Evolutionary conservation across 2,888 invertebrate species (phyloP).

Genomic region (Sthenelais limicola): DNA sequence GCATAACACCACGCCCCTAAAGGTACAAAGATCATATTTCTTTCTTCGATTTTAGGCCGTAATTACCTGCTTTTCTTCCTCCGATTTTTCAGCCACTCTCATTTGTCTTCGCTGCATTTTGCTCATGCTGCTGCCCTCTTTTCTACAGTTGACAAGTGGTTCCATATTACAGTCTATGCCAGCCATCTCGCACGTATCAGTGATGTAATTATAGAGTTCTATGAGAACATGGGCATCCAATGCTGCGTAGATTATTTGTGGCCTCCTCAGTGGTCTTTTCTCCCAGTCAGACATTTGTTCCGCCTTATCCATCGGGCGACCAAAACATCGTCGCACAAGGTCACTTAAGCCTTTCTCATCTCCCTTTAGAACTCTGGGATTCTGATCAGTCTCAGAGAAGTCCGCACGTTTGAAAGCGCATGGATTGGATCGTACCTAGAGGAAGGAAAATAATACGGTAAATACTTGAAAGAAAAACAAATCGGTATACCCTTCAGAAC

Average conservation of each 20-base stretch:
- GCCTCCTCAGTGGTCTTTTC: slow-evolving; percentile 63
- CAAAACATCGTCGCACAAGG: slow-evolving; percentile 64
- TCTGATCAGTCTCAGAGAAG: no score
- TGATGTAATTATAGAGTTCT: slow-evolving; percentile 75
- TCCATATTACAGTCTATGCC: not conserved
- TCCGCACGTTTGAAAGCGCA: no score
- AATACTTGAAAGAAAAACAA: no score
- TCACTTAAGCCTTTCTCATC: slow-evolving; percentile 68
- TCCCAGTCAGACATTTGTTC: slow-evolving; percentile 73
- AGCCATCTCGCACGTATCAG: not conserved
- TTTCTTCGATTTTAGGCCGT: no score
- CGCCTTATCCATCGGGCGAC: slow-evolving; percentile 67
- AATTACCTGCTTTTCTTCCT: not conserved
- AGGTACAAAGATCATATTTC: no score
- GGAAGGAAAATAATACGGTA: no score
- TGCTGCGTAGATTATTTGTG: slow-evolving; percentile 75
- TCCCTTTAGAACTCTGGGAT: slow-evolving; percentile 34
- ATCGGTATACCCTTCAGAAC: no score
- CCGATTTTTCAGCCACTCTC: slow-evolving; percentile 34
- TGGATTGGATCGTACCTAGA: no score
- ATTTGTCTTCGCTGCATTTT: slow-evolving; percentile 2
- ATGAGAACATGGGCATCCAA: slow-evolving; percentile 90
- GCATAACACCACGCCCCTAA: no score
- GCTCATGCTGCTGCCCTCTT: not conserved
- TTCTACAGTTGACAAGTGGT: not conserved